Conservation (phyloP, 1,140 invertebrate species). For the Sipha flava region DNA sequence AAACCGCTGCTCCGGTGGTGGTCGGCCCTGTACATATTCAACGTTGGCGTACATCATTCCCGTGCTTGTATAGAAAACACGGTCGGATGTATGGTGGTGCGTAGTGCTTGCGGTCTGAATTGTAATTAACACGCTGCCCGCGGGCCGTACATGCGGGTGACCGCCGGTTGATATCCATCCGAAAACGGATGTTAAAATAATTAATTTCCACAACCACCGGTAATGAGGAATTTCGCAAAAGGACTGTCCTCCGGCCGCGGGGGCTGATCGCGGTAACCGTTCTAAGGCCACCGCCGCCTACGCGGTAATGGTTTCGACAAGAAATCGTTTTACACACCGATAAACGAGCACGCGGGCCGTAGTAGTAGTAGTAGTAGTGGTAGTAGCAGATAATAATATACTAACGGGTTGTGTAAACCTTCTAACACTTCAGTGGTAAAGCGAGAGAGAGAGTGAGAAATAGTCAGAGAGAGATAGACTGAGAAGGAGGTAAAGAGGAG, state of each 20-base stretch:
- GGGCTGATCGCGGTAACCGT: not conserved
- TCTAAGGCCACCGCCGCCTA: not conserved
- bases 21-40: too few species aligned
- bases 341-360: not conserved
- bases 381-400: too few species aligned
- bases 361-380: too few species aligned
- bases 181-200: constrained; percentile 22
- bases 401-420: too few species aligned
- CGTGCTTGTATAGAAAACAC: too few species aligned
- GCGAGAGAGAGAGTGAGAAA: too few species aligned
- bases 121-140: not conserved
- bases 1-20: too few species aligned
- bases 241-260: not conserved
- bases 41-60: too few species aligned
- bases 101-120: not conserved
- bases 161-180: not conserved
- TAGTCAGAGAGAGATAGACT: too few species aligned
- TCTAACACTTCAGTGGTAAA: too few species aligned
- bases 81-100: too few species aligned
- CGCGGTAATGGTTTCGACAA: not conserved
- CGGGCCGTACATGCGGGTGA: not conserved
- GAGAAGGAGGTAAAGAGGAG: too few species aligned
- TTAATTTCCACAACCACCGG: constrained; percentile 10
- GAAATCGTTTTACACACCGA: not conserved
- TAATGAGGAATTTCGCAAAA: not conserved